Base-by-base conservation (phyloP, 2,797 vertebrate species). In the Rhynchotus rufescens region DNA sequence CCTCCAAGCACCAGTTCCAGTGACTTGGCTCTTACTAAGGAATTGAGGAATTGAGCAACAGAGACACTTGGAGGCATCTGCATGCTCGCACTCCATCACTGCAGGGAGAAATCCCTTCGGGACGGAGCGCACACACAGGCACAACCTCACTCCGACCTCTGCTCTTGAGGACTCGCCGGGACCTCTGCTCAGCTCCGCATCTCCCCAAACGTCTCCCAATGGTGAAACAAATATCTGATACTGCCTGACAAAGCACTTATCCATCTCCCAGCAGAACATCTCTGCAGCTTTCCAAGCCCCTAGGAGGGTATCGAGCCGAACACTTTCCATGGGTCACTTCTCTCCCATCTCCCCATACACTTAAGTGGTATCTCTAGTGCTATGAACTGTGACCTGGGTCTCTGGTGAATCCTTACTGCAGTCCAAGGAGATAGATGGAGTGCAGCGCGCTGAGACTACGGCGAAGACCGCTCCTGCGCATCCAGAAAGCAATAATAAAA, bases 401-500 rank as follows among this genome's bases (percentile, higher is more conserved):
- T 57, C 89, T 3, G 6, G 38, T 56, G 85, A 84, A 79, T 79
- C 77, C 90, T 68, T 36, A 1, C 30, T 47, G 80, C 78, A 16
- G 77, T 44, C 62, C 82, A 40, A 26, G 64, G 49, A 8, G 16
- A 82, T 68, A 19, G 86, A 57, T 10, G 1, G 54, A 74, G 17
- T 8, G 40, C 8, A 4, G 51, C 71, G 77, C 22, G 65, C 77
- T 20, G 22, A 74, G 54, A 8, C 57, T 60, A 80, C 26, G 57
- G 54, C 36, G 12, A 62, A 77, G 54, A 64, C 56, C 42, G 57
- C 80, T 86, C 68, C 52, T 6, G 64, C 9, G 0, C 67, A 93
- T 77, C 62, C 82, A 80, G 54, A 88, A 73, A 96, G 95, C 64
- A 95, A 95, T 67, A 83, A 95, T 69, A 94, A 96, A 96, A 91